phyloP scores from a whole-genome alignment of 2,888 invertebrate species.

The Idaea dimidiata region DNA sequence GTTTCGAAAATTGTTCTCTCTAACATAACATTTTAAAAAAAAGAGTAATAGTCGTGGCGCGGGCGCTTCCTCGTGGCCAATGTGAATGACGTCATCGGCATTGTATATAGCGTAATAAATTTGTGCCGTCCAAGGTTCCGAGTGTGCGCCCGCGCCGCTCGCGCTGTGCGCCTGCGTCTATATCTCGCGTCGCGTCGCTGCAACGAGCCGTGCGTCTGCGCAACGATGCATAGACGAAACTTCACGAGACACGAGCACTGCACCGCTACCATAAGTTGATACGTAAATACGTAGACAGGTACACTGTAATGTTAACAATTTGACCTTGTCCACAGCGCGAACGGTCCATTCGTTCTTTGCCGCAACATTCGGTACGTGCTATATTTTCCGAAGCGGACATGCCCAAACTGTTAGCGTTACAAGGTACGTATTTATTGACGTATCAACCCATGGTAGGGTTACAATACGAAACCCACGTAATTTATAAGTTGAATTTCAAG shows the following conservation, averaged over 20 bases:
- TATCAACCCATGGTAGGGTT: too few species aligned
- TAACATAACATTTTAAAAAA: not conserved
- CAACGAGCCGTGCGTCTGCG: not conserved
- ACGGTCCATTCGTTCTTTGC: too few species aligned
- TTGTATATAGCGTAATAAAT: constrained; percentile 1
- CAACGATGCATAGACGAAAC: not conserved
- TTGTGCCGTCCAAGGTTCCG: not conserved
- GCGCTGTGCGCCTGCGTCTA: not conserved
- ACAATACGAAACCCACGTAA: constrained; percentile 12
- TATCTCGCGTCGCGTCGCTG: not conserved
- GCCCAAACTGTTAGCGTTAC: too few species aligned
- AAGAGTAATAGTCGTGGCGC: not conserved
- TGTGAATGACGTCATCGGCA: not conserved
- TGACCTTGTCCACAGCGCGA: too few species aligned
- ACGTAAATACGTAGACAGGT: too few species aligned
- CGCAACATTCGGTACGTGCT: too few species aligned
- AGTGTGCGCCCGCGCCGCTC: not conserved
- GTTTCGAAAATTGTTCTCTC: not conserved
- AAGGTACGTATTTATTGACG: too few species aligned
- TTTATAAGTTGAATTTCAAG: constrained; percentile 25
- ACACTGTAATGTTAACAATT: too few species aligned
- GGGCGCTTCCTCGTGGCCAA: constrained; percentile 2
- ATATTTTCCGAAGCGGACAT: too few species aligned
- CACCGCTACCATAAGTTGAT: too few species aligned
- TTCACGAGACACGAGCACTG: not conserved